Evolutionary conservation across 2,888 invertebrate genomes (phyloP).

Genomic region (Adineta ricciae): DNA sequence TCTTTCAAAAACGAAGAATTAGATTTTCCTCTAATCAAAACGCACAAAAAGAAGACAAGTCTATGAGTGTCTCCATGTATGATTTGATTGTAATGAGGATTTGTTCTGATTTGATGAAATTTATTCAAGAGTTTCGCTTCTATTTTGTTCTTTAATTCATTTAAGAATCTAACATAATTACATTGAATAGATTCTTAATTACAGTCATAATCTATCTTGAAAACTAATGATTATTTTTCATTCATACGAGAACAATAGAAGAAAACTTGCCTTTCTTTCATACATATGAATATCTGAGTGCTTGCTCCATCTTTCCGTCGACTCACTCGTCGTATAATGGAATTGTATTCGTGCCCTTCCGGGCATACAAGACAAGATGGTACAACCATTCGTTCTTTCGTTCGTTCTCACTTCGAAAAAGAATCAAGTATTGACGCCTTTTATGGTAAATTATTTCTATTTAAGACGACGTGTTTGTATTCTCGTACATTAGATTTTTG

Average conservation of each 20-base stretch:
- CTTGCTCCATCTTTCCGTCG: not conserved
- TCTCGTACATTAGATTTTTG: not conserved
- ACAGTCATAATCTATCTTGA: too few species aligned
- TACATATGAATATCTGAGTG: not conserved
- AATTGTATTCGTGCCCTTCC: not conserved
- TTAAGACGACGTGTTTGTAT: not conserved
- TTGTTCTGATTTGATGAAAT: not conserved
- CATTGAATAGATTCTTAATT: not conserved
- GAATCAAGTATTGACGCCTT: not conserved
- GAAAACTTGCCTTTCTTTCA: not conserved
- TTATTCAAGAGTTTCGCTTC: not conserved
- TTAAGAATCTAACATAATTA: not conserved
- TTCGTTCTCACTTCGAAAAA: not conserved
- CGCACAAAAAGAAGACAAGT: too few species aligned
- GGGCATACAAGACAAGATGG: not conserved
- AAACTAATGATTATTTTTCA: too few species aligned
- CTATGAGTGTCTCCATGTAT: too few species aligned
- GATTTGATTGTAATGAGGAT: not conserved
- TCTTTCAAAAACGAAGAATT: not conserved
- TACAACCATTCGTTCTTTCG: not conserved
- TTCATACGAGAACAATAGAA: not conserved
- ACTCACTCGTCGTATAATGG: not conserved
- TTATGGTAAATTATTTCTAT: not conserved
- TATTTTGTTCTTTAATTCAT: not conserved
- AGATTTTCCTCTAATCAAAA: not conserved